A percentile compares a stretch with the other conserved stretches of the same genome.
These are phyloP conservation scores for Jordanella pulchra DNA, from an alignment of 2,797 vertebrate genomes.

Conservation along the genomic window DNA sequence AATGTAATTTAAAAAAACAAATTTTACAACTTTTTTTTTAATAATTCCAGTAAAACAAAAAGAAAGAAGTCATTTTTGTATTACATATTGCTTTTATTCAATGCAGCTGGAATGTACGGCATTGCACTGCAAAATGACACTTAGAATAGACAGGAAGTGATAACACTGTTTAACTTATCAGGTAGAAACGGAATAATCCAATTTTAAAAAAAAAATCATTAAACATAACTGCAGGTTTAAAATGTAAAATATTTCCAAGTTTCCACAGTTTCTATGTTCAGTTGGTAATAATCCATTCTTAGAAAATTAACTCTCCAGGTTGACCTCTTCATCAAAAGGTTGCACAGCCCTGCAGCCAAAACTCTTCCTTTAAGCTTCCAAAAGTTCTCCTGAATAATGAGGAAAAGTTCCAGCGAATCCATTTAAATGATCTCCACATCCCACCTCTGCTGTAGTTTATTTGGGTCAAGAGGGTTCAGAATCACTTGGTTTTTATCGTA, in stretches of 20 bases:
- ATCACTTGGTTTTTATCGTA: conserved; percentile 89
- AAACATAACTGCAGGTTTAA: conserved; percentile 27
- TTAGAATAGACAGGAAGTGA: conserved; percentile 22
- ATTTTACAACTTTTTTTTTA: conserved; percentile 35
- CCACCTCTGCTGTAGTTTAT: conserved; percentile 86
- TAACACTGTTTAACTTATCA: conserved; percentile 68
- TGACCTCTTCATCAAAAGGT: conserved; percentile 14
- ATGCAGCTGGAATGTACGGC: conserved; percentile 36
- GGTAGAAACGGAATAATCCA: conserved; percentile 26
- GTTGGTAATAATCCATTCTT: conserved; percentile 36
- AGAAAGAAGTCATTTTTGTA: conserved; percentile 2
- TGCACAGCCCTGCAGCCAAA: conserved; percentile 5
- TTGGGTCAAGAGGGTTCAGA: conserved; percentile 81
- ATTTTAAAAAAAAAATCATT: conserved; percentile 11
- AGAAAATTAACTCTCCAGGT: neutral
- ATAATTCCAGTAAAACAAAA: conserved; percentile 40
- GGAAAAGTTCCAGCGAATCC: conserved; percentile 11
- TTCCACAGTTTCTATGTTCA: conserved; percentile 12
- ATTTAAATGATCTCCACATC: conserved; percentile 84
- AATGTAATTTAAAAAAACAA: conserved; percentile 55
- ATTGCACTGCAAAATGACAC: neutral
- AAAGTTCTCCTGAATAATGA: neutral
- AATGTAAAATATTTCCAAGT: conserved; percentile 35
- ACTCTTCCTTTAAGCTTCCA: conserved; percentile 3
- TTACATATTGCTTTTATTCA: conserved; percentile 21